Base-by-base conservation (phyloP, 2,888 invertebrate species). In the Nowickia ferox region DNA sequence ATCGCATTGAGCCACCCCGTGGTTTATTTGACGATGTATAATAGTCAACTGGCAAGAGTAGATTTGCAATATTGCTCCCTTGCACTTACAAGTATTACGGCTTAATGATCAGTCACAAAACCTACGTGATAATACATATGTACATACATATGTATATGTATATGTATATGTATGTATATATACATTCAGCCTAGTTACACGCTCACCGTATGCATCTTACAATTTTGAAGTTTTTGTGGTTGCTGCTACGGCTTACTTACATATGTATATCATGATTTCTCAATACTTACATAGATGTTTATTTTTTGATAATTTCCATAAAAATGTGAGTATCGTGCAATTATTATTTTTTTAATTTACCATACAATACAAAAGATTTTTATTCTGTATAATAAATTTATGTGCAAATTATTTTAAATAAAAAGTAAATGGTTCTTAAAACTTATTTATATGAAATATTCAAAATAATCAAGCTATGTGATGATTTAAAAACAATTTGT, bases 1-100 rank as follows among this genome's bases (percentile, higher is more conserved):
- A 94, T 95, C 88, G 95, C 95, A 1, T 86, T n/a, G 83, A 86
- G 66, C 94, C 95, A 84, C 97, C 96, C 0, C 94, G 96, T 87
- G 96, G 96, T 11, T 94, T 97, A 83, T 97, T 97, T 88, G 97
- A 97, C 91, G 97, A 97, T 92, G 96, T 97, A 84, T 97, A 94
- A 88, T 48, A 81, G 57, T 81, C n/a, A 4, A 53, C 9, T 9
- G 19, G 17, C 30, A 51, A 48, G 46, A 76, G n/a, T 13, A 53
- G 44, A 9, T 17, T 2, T 74, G 15, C 11, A 63, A 63, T 59
- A 59, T 69, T 17, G 9, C 53, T 66, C 38, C 53, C 66, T 77
- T 46, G 55, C 11, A n/a, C 19, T 48, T 13, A 46, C 15, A 19
- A 61, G 19, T 68, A 77, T 48, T 72, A 38, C 13, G 11, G 10